A percentile compares a stretch with the other conserved stretches of the same genome.
Conservation (phyloP, 2,888 invertebrate species). For the Phengaris alcon region DNA sequence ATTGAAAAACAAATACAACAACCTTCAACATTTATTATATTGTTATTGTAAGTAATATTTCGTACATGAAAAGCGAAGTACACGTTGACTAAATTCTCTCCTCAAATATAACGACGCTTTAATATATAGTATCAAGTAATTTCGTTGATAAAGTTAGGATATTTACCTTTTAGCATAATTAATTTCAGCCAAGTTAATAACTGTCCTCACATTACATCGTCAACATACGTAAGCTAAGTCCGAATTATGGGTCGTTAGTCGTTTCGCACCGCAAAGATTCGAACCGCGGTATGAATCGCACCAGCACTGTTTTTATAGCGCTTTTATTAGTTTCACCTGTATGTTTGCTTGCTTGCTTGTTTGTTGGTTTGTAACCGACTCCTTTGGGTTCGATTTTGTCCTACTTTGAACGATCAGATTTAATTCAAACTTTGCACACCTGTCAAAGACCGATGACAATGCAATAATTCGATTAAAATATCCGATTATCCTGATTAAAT, state of each 20-base stretch:
- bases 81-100: neutral
- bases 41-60: neutral
- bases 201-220: neutral
- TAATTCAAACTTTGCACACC: too few species aligned
- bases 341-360: too few species aligned
- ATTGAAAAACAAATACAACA: neutral
- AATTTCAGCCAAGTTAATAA: conserved; percentile 9
- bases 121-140: conserved; percentile 10
- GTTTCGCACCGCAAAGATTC: too few species aligned
- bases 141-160: conserved; percentile 14
- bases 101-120: conserved; percentile 11
- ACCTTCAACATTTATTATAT: neutral
- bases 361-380: too few species aligned
- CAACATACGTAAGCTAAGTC: neutral
- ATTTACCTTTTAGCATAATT: conserved; percentile 23
- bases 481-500: too few species aligned
- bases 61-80: neutral
- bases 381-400: too few species aligned
- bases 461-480: too few species aligned
- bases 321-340: too few species aligned
- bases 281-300: too few species aligned
- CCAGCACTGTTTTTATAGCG: too few species aligned
- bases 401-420: too few species aligned
- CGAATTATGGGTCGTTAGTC: neutral
- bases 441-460: too few species aligned